Conservation (phyloP, 2,113 vertebrate species). For the Hyaena hyaena region DNA sequence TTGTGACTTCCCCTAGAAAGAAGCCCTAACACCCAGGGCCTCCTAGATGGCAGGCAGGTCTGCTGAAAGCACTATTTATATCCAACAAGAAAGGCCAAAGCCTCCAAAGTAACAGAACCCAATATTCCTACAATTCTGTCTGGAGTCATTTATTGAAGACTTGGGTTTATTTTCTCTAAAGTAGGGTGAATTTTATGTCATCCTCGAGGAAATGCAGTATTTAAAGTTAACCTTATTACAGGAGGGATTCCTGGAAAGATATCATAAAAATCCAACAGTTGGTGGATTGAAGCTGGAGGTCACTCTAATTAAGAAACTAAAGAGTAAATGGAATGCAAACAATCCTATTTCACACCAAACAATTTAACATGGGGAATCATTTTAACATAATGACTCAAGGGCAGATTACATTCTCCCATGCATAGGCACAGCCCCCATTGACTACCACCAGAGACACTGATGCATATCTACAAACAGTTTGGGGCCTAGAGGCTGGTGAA, state of each 20-base stretch:
- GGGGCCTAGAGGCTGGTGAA: slow-evolving; percentile 65
- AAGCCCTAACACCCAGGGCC: not conserved
- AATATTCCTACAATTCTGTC: slow-evolving; percentile 60
- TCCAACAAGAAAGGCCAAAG: not conserved
- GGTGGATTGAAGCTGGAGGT: slow-evolving; percentile 70
- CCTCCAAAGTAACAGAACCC: slow-evolving; percentile 30
- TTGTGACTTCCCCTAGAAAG: not conserved
- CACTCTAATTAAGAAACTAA: slow-evolving; percentile 75
- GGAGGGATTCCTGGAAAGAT: slow-evolving; percentile 67
- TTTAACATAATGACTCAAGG: slow-evolving; percentile 60
- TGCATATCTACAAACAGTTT: slow-evolving; percentile 56
- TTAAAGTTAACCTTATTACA: slow-evolving; percentile 79
- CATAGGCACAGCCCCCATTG: not conserved
- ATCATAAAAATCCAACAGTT: slow-evolving; percentile 60
- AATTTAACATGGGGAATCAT: slow-evolving; percentile 46
- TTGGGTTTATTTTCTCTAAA: slow-evolving; percentile 75
- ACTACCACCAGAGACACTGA: not conserved
- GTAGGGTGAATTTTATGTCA: slow-evolving; percentile 71
- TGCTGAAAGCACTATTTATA: not conserved
- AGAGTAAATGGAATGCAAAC: slow-evolving; percentile 75
- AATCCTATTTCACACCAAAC: slow-evolving; percentile 75
- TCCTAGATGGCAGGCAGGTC: not conserved
- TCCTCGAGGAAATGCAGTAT: slow-evolving; percentile 59
- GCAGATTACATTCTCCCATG: slow-evolving; percentile 55
- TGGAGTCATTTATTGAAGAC: slow-evolving; percentile 59